Evolutionary conservation across 1,140 invertebrate species (phyloP).

Genomic region (Brachionus angularis): DNA sequence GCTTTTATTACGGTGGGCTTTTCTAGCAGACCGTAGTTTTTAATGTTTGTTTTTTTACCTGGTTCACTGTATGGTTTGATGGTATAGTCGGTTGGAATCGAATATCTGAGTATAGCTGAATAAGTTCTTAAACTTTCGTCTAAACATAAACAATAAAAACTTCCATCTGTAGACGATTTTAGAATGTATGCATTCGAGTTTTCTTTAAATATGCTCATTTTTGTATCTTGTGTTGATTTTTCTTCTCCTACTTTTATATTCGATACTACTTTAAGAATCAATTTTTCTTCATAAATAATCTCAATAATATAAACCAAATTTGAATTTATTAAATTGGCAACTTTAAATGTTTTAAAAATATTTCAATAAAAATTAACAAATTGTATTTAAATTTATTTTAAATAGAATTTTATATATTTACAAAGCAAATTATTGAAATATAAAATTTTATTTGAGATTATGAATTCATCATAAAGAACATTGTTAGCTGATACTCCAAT

Average conservation of each 20-base stretch:
- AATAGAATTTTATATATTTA: background rate
- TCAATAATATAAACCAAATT: constrained; percentile 22
- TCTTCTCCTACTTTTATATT: background rate
- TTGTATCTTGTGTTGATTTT: constrained; percentile 8
- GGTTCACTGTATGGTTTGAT: constrained; percentile 24
- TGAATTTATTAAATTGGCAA: constrained; percentile 16
- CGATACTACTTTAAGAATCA: background rate
- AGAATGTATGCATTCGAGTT: background rate
- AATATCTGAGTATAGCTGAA: background rate
- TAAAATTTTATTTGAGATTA: background rate
- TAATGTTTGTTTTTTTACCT: constrained; percentile 31
- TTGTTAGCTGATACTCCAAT: constrained; percentile 21
- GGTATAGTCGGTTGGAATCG: constrained; percentile 8
- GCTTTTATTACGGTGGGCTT: constrained; percentile 1
- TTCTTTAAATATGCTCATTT: constrained; percentile 12
- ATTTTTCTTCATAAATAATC: background rate
- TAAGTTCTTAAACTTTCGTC: background rate
- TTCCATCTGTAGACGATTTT: background rate
- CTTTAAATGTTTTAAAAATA: background rate
- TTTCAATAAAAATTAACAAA: background rate
- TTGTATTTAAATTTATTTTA: background rate
- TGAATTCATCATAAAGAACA: constrained; percentile 1
- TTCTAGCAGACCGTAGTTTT: constrained; percentile 36
- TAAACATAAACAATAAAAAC: background rate
- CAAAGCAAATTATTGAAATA: background rate